phyloP scores from a whole-genome alignment of 2,888 invertebrate species.

The Oasisia sp. region DNA sequence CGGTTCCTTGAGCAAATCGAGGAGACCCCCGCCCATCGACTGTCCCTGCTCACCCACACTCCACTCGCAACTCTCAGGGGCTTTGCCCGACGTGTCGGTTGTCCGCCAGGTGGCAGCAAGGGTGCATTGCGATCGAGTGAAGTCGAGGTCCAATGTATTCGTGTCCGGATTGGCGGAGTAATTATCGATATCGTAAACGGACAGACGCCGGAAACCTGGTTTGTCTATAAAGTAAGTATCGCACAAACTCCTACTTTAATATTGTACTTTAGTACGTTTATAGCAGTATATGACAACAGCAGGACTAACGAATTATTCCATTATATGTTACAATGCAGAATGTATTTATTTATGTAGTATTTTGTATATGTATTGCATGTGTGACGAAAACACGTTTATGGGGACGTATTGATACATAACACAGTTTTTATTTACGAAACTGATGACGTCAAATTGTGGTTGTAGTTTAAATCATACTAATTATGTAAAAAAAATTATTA shows the following conservation, averaged over 20 bases:
- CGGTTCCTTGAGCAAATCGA: constrained; percentile 13
- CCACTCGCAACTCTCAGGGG: constrained; percentile 9
- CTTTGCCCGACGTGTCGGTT: background rate
- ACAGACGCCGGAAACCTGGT: background rate
- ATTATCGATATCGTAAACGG: background rate
- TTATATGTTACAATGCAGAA: no score
- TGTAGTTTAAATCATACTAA: no score
- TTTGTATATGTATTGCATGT: no score
- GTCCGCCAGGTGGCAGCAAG: background rate
- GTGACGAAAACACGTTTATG: no score
- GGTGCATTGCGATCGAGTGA: constrained; percentile 14
- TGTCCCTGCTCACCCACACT: background rate
- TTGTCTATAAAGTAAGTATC: background rate
- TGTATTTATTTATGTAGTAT: no score
- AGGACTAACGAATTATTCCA: no score
- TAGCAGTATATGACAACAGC: background rate
- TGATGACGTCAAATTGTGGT: no score
- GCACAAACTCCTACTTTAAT: background rate
- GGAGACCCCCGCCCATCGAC: constrained; percentile 5
- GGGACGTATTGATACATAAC: no score
- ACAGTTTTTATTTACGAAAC: no score
- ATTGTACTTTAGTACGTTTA: background rate
- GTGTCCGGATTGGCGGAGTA: background rate
- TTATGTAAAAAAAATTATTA: no score
- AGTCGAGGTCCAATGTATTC: constrained; percentile 13